Conservation (phyloP, 2,888 invertebrate genomes). For the Mythimna vitellina region DNA sequence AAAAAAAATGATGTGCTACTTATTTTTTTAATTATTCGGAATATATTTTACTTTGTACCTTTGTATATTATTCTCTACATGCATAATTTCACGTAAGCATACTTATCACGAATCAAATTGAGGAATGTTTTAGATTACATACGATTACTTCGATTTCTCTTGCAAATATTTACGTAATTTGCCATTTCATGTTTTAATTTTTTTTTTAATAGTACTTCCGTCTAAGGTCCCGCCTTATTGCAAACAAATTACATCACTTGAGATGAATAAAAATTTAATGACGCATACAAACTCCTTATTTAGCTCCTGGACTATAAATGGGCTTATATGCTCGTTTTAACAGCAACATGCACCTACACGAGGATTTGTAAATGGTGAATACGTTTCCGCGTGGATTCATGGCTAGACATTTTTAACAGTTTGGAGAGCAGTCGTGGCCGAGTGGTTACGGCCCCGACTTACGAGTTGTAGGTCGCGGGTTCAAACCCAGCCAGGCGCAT, state of each 20-base stretch:
- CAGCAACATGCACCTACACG: constrained; percentile 55
- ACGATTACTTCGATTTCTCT: background rate
- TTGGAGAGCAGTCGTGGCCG: background rate
- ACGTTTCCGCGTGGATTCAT: constrained; percentile 38
- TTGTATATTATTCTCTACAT: no score
- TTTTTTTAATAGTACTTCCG: constrained; percentile 25
- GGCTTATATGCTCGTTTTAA: constrained; percentile 33
- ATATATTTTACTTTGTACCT: no score
- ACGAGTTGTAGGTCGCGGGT: no score
- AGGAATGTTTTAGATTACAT: no score
- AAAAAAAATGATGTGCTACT: no score
- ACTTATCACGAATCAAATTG: no score
- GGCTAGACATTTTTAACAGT: constrained; percentile 13
- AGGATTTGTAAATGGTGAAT: constrained; percentile 18
- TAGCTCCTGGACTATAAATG: constrained; percentile 39
- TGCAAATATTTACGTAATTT: constrained; percentile 6
- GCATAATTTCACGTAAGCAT: no score
- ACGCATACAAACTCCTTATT: constrained; percentile 46
- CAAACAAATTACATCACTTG: constrained; percentile 44
- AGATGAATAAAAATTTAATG: constrained; percentile 33
- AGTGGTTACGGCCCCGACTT: no score
- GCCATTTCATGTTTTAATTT: background rate
- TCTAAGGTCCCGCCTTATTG: background rate
- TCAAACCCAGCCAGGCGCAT: no score
- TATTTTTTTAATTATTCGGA: no score